Base-by-base conservation (phyloP, 2,888 invertebrate genomes). In the Eudiplozoon nipponicum region DNA sequence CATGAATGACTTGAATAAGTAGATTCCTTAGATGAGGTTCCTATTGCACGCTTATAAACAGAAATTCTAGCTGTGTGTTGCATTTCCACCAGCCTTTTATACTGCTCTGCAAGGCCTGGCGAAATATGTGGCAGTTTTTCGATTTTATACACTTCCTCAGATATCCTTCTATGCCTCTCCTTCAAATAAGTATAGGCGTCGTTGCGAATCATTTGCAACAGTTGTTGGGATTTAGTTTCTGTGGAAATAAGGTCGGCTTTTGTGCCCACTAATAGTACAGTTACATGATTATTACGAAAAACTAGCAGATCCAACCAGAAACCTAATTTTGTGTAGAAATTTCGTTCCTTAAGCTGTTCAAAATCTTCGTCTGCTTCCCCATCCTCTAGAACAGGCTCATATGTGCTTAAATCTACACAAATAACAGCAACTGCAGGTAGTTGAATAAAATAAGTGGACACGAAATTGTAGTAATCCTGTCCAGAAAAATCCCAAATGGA, bases 271-370 rank as follows among this genome's bases (percentile, higher is more conserved):
- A 54, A 45, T 9, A 55, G 39, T 7, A 54, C 22, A 3, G 28
- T 48, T 2, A 49, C 47, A 2, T 54, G 42, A 35, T 52, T 51
- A 44, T 55, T 55, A 19, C 49, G 51, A 37, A 50, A 51, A 3
- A 56, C 50, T 49, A 56, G 49, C 51, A 52, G 53, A 42, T 56
- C 53, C 31, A 56, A 48, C 56, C 56, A 56, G 2, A 48, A 47
- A 3, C 53, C 54, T 13, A 56, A 49, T 45, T 49, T 42, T 15
- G 51, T 47, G 3, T 51, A 42, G 44, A 56, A 56, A 7, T 44
- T 35, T 11, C 49, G n/a, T n/a, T n/a, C n/a, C n/a, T n/a, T n/a
- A n/a, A n/a, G n/a, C n/a, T n/a, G n/a, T n/a, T n/a, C n/a, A n/a
- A n/a, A n/a, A n/a, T n/a, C n/a, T n/a, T n/a, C n/a, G n/a, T n/a